Evolutionary conservation across 2,888 invertebrate species (phyloP).

Genomic region (Tortricodes alternella): DNA sequence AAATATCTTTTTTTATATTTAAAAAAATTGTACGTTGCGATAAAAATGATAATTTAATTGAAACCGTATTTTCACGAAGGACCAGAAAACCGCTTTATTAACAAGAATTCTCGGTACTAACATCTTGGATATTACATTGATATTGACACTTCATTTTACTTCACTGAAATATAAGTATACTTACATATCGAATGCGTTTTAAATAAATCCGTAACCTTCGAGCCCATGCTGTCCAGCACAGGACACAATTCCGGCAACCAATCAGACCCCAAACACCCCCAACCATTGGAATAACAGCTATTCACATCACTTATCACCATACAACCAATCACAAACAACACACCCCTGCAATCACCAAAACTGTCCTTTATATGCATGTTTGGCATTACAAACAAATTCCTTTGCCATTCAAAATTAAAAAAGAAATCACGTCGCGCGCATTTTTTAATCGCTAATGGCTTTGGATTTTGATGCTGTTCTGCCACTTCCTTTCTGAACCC

Average conservation of each 20-base stretch:
- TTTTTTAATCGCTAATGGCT: conserved; percentile 32
- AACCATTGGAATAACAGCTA: conserved; percentile 46
- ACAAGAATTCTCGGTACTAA: too few relatives aligned
- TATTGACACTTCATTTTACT: too few relatives aligned
- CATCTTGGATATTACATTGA: too few relatives aligned
- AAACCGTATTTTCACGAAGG: too few relatives aligned
- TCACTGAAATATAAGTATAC: conserved; percentile 35
- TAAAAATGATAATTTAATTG: too few relatives aligned
- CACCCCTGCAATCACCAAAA: conserved; percentile 40
- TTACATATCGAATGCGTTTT: conserved; percentile 52
- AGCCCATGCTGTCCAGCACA: conserved; percentile 52
- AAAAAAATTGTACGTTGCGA: too few relatives aligned
- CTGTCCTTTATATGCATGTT: conserved; percentile 43
- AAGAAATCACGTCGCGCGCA: conserved; percentile 19
- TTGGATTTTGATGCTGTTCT: not conserved
- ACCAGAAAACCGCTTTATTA: too few relatives aligned
- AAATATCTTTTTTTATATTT: too few relatives aligned
- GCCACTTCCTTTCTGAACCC: not conserved
- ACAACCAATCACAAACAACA: conserved; percentile 52
- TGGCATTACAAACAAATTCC: conserved; percentile 25
- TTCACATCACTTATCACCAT: conserved; percentile 39
- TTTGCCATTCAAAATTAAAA: conserved; percentile 1
- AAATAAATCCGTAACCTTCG: conserved; percentile 56
- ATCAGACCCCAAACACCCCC: conserved; percentile 63
- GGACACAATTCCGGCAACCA: conserved; percentile 59